A percentile compares a stretch with the other conserved stretches of the same genome.
Conservation (phyloP, 2,113 vertebrate genomes). For the Cacatua alba region DNA sequence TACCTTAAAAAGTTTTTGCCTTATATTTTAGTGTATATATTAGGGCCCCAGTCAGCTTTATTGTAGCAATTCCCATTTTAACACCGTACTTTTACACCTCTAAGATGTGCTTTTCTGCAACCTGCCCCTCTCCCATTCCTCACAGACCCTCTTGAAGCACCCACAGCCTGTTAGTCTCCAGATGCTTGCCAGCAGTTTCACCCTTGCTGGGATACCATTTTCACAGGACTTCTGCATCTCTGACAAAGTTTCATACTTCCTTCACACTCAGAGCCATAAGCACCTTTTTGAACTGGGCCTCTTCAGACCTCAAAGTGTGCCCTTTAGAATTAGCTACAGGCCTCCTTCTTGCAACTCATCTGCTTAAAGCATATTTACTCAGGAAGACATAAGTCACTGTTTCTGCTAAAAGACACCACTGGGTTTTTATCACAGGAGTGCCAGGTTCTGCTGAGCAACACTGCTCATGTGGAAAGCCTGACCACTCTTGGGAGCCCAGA, state of each 20-base stretch:
- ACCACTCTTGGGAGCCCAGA: background rate
- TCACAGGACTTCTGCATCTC: background rate
- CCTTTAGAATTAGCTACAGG: background rate
- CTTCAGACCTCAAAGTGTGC: background rate
- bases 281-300: background rate
- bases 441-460: background rate
- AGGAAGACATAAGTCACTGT: rapidly evolving
- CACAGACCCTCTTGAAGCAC: background rate
- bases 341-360: background rate
- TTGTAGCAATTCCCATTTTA: background rate
- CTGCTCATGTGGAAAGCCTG: background rate
- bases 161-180: background rate
- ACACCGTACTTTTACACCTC: background rate
- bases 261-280: background rate
- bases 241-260: background rate
- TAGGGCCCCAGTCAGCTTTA: background rate
- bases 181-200: background rate
- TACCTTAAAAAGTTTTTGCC: background rate
- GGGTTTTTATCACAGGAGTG: rapidly evolving
- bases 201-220: background rate
- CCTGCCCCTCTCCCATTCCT: background rate
- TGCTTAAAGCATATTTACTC: background rate
- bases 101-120: background rate
- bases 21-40: background rate
- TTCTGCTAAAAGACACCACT: background rate